Evolutionary conservation across 64 coral and sea anemone genomes (phyloP).

Genomic region (Pocillopora damicornis): DNA sequence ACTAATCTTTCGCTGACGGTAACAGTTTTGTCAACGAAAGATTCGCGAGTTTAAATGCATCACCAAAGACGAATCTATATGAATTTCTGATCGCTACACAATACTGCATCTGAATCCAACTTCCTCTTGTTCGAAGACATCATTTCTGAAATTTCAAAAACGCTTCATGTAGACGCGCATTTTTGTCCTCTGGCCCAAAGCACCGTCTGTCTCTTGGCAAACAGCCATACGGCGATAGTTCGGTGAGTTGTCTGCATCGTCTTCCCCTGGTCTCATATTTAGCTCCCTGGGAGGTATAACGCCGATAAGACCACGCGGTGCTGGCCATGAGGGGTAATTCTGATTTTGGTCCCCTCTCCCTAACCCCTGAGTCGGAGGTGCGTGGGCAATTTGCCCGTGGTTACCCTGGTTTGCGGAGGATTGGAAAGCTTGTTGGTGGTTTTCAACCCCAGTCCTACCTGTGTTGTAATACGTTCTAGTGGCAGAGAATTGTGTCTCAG

Average conservation of each 20-base stretch:
- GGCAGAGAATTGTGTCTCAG: neutral
- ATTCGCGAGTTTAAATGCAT: too few relatives aligned
- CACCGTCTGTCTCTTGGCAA: slow-evolving; percentile 48
- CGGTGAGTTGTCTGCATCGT: neutral
- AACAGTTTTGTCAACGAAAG: too few relatives aligned
- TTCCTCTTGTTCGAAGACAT: neutral
- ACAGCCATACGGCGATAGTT: slow-evolving; percentile 54
- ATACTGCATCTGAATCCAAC: too few relatives aligned
- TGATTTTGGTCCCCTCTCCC: neutral
- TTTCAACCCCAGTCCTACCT: too few relatives aligned
- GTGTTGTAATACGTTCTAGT: neutral
- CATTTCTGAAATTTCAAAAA: slow-evolving; percentile 5
- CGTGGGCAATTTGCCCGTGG: neutral
- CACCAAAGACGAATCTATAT: too few relatives aligned
- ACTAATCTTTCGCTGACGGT: too few relatives aligned
- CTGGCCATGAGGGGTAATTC: neutral
- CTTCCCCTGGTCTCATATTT: neutral
- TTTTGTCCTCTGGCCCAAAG: slow-evolving; percentile 19
- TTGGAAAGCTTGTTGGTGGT: neutral
- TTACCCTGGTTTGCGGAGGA: neutral
- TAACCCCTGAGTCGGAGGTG: neutral
- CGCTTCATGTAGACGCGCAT: slow-evolving; percentile 62
- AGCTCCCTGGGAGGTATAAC: slow-evolving; percentile 25
- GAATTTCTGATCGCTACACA: too few relatives aligned
- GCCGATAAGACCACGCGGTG: slow-evolving; percentile 1